Base-by-base conservation (phyloP, 2,797 vertebrate genomes). In the Coilia nasus region DNA sequence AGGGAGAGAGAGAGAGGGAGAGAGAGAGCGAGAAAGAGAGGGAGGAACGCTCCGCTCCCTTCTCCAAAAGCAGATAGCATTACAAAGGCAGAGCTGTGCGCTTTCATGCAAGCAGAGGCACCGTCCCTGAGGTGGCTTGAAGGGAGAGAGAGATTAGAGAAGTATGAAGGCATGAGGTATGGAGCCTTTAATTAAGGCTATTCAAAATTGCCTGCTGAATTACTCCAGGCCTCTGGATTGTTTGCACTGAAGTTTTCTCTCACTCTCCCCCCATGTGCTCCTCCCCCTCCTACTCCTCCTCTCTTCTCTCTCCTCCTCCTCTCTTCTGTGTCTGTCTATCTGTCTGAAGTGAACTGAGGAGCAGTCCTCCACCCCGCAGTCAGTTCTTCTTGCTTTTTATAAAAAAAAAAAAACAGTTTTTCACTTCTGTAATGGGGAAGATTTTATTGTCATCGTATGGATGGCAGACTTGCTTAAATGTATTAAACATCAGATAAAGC, bases 61-160 rank as follows among this genome's bases (percentile, higher is more conserved):
- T 84, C 85, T 82, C 84, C 86, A 90, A 91, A 87, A 85, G 64
- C 84, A 88, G 89, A 89, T 91, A 89, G 75, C 87, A 88, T 90
- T 91, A 90, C 90, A 90, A 90, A 88, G 89, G 83, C 75, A 71
- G 85, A 81, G 6, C 85, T 86, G 88, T 84, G 85, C 87, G 87
- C 87, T 89, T 89, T 90, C 87, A 91, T 90, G 89, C 93, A 90
- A 88, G 92, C 91, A 92, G 87, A 84, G 91, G 91, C 91, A 89
- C 25, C 89, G 92, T 88, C 89, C 88, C 88, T 81, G 81, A 87
- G 90, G 90, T 88, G 86, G 90, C 91, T 92, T 90, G 84, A 90
- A 92, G 91, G 93, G 91, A 92, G 87, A 90, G 85, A 86, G 90
- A 91, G 91, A 94, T 94, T 93, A 93, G 88, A 92, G 90, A 59